Conservation (phyloP, 2,113 vertebrate species). For the Propithecus coquereli region DNA sequence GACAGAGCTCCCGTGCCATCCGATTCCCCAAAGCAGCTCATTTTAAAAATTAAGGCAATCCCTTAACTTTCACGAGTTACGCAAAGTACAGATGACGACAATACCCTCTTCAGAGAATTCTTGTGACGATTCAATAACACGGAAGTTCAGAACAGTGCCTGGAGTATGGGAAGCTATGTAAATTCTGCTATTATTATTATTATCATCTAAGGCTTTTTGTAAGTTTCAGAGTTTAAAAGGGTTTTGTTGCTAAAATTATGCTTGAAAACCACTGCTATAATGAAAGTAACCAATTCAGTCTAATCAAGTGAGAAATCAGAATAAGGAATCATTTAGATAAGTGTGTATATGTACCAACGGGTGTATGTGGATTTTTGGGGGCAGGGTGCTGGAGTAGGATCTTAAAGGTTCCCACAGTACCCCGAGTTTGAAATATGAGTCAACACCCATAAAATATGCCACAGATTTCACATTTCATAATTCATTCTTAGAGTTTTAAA, state of each 20-base stretch:
- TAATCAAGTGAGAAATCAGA: background rate
- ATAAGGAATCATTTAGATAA: accelerated
- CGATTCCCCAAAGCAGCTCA: accelerated
- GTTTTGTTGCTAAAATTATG: background rate
- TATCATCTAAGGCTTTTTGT: too few species aligned
- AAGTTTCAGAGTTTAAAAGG: background rate
- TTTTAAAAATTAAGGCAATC: background rate
- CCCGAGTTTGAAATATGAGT: background rate
- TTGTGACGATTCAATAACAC: accelerated
- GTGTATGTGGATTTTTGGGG: accelerated
- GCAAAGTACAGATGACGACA: background rate
- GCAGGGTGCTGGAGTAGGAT: accelerated
- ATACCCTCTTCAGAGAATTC: too few species aligned
- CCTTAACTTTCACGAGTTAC: too few species aligned
- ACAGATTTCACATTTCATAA: background rate
- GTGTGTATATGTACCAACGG: accelerated
- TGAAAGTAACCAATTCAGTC: background rate
- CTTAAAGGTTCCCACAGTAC: background rate
- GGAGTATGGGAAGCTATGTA: accelerated
- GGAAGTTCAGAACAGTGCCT: background rate
- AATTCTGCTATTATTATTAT: too few species aligned
- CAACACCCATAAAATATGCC: background rate
- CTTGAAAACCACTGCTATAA: background rate
- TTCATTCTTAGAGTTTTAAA: background rate
- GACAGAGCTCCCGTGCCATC: accelerated